Percentiles rank a stretch among this genome's conserved stretches.
phyloP scores from a whole-genome alignment of 2,113 vertebrate genomes.

The Ceratotherium simum region DNA sequence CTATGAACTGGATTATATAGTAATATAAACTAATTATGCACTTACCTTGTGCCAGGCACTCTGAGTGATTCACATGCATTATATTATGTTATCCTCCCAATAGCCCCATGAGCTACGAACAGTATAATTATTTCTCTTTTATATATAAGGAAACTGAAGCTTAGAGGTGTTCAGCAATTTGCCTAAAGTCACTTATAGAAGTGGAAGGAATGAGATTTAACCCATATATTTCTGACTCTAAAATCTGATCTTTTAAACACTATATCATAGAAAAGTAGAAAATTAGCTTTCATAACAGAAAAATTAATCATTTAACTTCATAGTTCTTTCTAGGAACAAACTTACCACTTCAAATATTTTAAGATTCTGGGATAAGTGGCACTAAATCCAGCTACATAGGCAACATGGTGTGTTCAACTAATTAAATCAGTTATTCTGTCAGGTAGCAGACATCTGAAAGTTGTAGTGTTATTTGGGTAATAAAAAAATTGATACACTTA shows the following conservation, averaged over 20 bases:
- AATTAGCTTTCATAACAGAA: neutral
- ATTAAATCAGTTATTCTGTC: neutral
- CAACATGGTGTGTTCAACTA: neutral
- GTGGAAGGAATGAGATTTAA: neutral
- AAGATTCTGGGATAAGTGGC: neutral
- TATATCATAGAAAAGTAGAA: neutral
- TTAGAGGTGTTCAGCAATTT: neutral
- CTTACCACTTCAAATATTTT: neutral
- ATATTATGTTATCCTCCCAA: neutral
- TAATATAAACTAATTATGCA: neutral
- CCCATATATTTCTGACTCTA: neutral
- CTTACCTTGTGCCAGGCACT: neutral
- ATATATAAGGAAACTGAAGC: neutral
- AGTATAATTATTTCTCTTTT: neutral
- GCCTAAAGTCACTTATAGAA: neutral
- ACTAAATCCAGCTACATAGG: neutral
- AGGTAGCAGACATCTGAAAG: neutral
- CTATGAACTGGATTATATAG: neutral
- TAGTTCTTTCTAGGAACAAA: neutral
- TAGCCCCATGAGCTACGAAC: neutral
- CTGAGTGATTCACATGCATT: neutral
- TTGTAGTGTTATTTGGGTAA: neutral
- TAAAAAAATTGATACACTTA: neutral
- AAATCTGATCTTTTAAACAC: constrained; percentile 34
- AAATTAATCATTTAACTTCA: constrained; percentile 26